phyloP scores from a whole-genome alignment of 2,113 vertebrate species.

The Pluvialis apricaria region DNA sequence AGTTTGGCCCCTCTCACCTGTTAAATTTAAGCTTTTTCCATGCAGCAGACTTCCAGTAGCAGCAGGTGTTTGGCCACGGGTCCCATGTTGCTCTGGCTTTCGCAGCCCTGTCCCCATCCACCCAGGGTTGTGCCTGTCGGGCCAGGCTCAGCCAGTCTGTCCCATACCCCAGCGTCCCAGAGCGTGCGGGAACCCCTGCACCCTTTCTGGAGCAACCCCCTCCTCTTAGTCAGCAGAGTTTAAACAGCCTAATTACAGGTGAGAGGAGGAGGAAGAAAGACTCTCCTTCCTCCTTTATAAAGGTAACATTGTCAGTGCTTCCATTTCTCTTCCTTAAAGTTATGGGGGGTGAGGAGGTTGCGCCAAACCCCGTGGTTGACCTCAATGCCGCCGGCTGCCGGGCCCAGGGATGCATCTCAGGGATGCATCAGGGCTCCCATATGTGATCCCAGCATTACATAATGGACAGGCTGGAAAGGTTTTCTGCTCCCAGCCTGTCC shows the following conservation, averaged over 20 bases:
- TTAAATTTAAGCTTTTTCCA: constrained; percentile 9
- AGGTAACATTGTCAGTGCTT: fast-evolving
- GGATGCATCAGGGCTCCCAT: not conserved
- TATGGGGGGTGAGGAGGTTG: fast-evolving
- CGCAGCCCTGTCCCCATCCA: not conserved
- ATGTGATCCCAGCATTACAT: not conserved
- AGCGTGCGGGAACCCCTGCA: not conserved
- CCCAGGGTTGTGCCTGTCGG: fast-evolving
- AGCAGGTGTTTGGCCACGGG: not conserved
- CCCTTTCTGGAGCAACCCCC: not conserved
- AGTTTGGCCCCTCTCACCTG: constrained; percentile 51
- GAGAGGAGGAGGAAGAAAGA: not conserved
- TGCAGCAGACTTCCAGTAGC: not conserved
- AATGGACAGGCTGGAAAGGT: not conserved
- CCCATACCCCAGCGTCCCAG: fast-evolving
- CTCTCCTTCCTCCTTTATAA: not conserved
- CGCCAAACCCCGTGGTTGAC: not conserved
- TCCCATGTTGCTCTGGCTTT: fast-evolving
- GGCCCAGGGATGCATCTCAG: not conserved
- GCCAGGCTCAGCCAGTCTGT: not conserved
- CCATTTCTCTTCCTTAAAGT: not conserved
- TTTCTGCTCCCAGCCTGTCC: not conserved
- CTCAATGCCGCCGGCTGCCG: fast-evolving
- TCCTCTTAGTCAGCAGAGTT: not conserved
- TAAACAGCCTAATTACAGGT: not conserved